phyloP scores from a whole-genome alignment of 2,888 invertebrate species.

The Eucriotettix oculatus region DNA sequence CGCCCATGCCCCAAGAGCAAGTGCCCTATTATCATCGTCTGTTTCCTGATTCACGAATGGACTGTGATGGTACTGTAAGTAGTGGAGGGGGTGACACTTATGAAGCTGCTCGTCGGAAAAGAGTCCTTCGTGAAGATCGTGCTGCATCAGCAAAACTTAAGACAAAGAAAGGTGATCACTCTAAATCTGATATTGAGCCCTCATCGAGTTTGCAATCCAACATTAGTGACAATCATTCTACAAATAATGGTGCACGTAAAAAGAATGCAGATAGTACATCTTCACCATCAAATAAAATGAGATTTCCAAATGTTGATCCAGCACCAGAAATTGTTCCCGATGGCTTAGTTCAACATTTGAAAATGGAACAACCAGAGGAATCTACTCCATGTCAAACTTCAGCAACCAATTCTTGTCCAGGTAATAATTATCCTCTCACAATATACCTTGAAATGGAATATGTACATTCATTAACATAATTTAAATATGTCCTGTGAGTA shows the following conservation, averaged over 20 bases:
- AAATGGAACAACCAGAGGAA: background rate
- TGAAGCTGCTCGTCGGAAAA: constrained; percentile 11
- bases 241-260: constrained; percentile 7
- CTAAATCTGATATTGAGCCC: background rate
- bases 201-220: background rate
- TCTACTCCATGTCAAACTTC: background rate
- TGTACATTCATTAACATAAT: no score
- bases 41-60: constrained; percentile 6
- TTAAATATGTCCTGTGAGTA: no score
- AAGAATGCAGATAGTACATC: background rate
- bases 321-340: no score
- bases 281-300: background rate
- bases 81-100: constrained; percentile 3
- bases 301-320: no score
- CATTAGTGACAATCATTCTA: background rate
- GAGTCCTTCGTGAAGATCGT: constrained; percentile 10
- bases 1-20: background rate
- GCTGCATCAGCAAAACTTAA: constrained; percentile 9
- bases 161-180: constrained; percentile 9
- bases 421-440: background rate
- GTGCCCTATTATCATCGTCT: constrained; percentile 4
- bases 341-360: background rate
- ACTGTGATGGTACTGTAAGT: constrained; percentile 4
- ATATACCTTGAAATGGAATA: no score
- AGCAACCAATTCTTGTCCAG: background rate